A percentile compares a stretch with the other conserved stretches of the same genome.
Evolutionary conservation across 2,888 invertebrate species (phyloP).

Genomic region (Drosophila ezoana): DNA sequence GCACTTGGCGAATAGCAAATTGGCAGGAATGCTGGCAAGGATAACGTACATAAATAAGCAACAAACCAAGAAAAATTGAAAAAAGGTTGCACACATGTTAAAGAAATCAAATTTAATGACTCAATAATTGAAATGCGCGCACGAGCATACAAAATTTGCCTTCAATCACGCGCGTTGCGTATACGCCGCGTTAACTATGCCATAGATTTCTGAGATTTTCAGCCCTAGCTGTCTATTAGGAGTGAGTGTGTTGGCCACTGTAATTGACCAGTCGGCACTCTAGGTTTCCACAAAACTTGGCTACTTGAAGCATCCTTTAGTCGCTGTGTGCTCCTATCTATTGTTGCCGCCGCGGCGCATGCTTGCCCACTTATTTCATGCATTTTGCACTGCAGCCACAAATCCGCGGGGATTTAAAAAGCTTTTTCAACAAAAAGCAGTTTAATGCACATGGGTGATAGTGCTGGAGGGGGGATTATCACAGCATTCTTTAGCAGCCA

Average conservation of each 20-base stretch:
- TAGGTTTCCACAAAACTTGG: neutral
- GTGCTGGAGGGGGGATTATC: neutral
- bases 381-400: slow-evolving; percentile 60
- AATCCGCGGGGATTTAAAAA: slow-evolving; percentile 56
- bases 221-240: slow-evolving; percentile 8
- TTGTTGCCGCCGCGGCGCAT: neutral
- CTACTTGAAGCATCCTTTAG: neutral
- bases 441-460: slow-evolving; percentile 38
- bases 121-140: slow-evolving; percentile 75
- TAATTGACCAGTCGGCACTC: slow-evolving; percentile 8
- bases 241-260: neutral
- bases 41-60: slow-evolving; percentile 63
- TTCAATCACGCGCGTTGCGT: slow-evolving; percentile 27
- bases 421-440: slow-evolving; percentile 43
- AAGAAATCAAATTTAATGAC: slow-evolving; percentile 77
- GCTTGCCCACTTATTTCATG: slow-evolving; percentile 45
- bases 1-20: slow-evolving; percentile 58
- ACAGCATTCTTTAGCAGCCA: slow-evolving; percentile 20
- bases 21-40: slow-evolving; percentile 49
- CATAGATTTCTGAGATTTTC: slow-evolving; percentile 16
- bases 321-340: slow-evolving; percentile 2
- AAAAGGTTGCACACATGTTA: slow-evolving; percentile 50
- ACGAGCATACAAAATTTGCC: slow-evolving; percentile 56
- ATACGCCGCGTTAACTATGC: slow-evolving; percentile 41
- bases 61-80: slow-evolving; percentile 56